These are phyloP conservation scores for Hycleus cichorii DNA, from an alignment of 1,140 invertebrate species.

Conservation along the genomic window DNA sequence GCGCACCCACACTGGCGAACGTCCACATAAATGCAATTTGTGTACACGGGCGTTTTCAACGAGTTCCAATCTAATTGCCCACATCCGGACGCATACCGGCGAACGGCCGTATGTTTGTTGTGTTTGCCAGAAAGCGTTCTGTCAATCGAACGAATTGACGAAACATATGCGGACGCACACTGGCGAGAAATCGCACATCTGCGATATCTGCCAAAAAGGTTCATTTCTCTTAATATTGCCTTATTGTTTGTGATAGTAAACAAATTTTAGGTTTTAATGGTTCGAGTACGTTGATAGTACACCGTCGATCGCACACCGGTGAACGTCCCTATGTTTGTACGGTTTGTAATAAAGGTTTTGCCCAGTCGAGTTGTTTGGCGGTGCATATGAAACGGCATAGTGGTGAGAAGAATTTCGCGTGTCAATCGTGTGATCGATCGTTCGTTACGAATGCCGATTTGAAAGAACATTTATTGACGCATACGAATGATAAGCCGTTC, in stretches of 20 bases:
- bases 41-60: slow-evolving; percentile 50
- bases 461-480: slow-evolving; percentile 25
- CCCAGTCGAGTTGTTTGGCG: slow-evolving; percentile 37
- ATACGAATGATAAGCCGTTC: slow-evolving; percentile 21
- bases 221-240: neutral
- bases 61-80: slow-evolving; percentile 46
- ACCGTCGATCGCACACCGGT: slow-evolving; percentile 34
- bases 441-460: slow-evolving; percentile 42
- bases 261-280: slow-evolving; percentile 36
- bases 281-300: slow-evolving; percentile 33
- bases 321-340: slow-evolving; percentile 34
- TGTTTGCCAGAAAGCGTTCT: slow-evolving; percentile 44
- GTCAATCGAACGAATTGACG: slow-evolving; percentile 41
- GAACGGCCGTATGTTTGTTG: slow-evolving; percentile 42
- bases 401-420: slow-evolving; percentile 37
- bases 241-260: too few relatives aligned
- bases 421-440: slow-evolving; percentile 40
- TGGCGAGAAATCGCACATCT: slow-evolving; percentile 45
- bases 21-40: slow-evolving; percentile 48
- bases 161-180: slow-evolving; percentile 44
- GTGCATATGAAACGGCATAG: slow-evolving; percentile 36
- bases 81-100: slow-evolving; percentile 48
- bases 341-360: slow-evolving; percentile 33
- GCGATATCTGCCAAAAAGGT: slow-evolving; percentile 42
- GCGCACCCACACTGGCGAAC: slow-evolving; percentile 46